A percentile compares a stretch with the other conserved stretches of the same genome.
Evolutionary conservation across 1,140 invertebrate species (phyloP).

Genomic region (Calycopis cecrops): DNA sequence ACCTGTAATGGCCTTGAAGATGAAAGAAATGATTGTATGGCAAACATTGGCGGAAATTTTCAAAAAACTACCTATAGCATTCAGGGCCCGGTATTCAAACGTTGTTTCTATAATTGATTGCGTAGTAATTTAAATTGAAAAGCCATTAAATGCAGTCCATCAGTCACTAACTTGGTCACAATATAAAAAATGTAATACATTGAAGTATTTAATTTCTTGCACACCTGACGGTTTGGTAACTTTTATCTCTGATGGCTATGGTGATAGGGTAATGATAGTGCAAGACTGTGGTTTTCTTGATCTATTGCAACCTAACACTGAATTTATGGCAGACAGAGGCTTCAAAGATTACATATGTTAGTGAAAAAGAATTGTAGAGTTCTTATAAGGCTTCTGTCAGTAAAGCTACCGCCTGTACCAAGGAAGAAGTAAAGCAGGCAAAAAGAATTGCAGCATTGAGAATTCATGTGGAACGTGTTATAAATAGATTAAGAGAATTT

Average conservation of each 20-base stretch:
- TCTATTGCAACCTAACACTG: too few relatives aligned
- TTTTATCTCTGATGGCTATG: too few relatives aligned
- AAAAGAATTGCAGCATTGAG: too few relatives aligned
- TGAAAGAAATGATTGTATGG: constrained; percentile 21
- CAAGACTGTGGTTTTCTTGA: too few relatives aligned
- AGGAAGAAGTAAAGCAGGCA: too few relatives aligned
- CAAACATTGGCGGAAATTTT: constrained; percentile 1
- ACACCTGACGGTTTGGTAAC: constrained; percentile 61
- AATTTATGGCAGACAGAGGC: too few relatives aligned
- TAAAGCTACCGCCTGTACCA: too few relatives aligned
- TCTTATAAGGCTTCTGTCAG: too few relatives aligned
- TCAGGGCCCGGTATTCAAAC: constrained; percentile 14
- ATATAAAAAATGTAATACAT: constrained; percentile 54
- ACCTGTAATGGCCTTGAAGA: constrained; percentile 15
- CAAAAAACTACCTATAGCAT: constrained; percentile 16
- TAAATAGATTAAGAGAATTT: constrained; percentile 47
- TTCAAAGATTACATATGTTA: too few relatives aligned
- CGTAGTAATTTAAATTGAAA: constrained; percentile 18
- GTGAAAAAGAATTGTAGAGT: too few relatives aligned
- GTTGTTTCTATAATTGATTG: constrained; percentile 16
- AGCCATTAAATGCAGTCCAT: constrained; percentile 12
- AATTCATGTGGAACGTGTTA: constrained; percentile 48
- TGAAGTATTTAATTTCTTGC: constrained; percentile 58
- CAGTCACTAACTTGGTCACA: constrained; percentile 46
- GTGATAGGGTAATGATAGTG: too few relatives aligned